Conservation (phyloP, 2,797 vertebrate species). For the Bufotes viridis region DNA sequence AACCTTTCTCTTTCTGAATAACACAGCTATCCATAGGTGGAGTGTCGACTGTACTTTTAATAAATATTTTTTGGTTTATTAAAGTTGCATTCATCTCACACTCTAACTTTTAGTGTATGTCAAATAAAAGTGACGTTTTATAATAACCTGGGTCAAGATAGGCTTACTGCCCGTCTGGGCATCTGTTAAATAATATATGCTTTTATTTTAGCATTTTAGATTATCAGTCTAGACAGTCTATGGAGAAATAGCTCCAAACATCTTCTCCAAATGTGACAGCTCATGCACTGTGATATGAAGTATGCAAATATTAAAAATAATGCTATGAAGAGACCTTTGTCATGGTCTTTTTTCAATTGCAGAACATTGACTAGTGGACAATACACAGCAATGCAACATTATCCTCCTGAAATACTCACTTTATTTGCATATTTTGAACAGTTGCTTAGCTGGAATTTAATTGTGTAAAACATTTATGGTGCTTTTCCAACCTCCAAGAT, state of each 20-base stretch:
- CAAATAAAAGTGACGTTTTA: no score
- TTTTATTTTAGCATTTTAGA: not conserved
- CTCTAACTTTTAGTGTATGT: no score
- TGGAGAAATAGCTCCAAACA: not conserved
- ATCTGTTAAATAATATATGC: no score
- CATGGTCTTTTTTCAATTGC: not conserved
- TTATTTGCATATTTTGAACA: slow-evolving; percentile 29
- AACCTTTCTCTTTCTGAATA: no score
- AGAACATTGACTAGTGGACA: not conserved
- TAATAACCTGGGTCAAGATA: no score
- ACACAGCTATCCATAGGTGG: no score
- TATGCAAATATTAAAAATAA: slow-evolving; percentile 1
- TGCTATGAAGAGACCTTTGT: not conserved
- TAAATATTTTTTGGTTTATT: no score
- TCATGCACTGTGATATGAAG: not conserved
- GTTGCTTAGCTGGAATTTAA: slow-evolving; percentile 26
- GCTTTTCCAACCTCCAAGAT: slow-evolving; percentile 15
- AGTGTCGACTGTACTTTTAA: no score
- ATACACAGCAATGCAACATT: not conserved
- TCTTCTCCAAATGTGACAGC: not conserved
- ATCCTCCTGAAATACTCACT: not conserved
- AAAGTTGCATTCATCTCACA: no score
- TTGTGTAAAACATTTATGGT: slow-evolving; percentile 11
- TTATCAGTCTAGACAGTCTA: slow-evolving; percentile 14
- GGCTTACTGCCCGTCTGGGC: no score